Conservation (phyloP, 2,888 invertebrate species). For the Proisotoma minuta region DNA sequence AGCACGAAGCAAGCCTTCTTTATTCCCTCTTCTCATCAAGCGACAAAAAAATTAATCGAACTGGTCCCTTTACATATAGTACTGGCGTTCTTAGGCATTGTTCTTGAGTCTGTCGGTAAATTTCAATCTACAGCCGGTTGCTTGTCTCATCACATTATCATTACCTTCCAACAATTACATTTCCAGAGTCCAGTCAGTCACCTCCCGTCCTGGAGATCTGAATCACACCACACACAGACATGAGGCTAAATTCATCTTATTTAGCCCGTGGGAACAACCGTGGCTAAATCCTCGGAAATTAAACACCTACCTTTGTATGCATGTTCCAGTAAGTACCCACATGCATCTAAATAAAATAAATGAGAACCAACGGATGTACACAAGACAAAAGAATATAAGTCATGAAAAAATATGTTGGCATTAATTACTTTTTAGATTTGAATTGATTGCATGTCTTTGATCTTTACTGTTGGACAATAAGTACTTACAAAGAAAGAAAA, state of each 20-base stretch:
- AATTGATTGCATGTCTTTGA: not conserved
- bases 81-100: conserved; percentile 27
- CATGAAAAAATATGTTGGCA: not conserved
- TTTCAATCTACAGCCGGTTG: conserved; percentile 5
- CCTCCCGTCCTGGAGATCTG: conserved; percentile 1
- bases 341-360: not conserved
- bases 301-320: not conserved
- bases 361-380: not conserved
- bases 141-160: conserved; percentile 12
- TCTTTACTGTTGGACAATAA: not conserved
- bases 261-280: conserved; percentile 23
- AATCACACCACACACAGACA: conserved; percentile 10
- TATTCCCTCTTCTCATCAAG: not conserved
- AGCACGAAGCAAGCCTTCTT: not conserved
- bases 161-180: conserved; percentile 15
- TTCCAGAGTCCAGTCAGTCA: not conserved
- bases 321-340: no score
- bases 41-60: conserved; percentile 32
- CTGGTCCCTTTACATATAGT: conserved; percentile 9
- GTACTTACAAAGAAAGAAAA: not conserved
- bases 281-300: conserved; percentile 1
- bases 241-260: not conserved
- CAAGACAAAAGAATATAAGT: not conserved
- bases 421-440: not conserved
- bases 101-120: conserved; percentile 18